Conservation (phyloP, 2,113 vertebrate species). For the Crocuta crocuta region DNA sequence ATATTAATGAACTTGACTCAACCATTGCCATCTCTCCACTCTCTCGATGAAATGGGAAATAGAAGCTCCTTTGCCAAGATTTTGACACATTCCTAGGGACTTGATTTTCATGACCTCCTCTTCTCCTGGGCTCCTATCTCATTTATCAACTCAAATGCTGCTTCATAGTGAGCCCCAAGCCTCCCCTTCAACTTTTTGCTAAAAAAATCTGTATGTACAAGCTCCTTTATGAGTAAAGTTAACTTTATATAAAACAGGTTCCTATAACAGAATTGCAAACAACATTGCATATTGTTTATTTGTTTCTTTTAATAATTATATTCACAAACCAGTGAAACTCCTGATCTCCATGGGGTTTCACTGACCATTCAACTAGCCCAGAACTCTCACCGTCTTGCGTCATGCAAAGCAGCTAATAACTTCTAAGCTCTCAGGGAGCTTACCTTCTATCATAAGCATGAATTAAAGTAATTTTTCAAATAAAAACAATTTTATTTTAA, state of each 20-base stretch:
- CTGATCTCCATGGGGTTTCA: background rate
- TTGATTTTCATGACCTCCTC: background rate
- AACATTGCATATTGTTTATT: background rate
- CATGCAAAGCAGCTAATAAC: background rate
- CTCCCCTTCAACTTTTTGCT: background rate
- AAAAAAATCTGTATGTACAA: background rate
- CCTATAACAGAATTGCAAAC: background rate
- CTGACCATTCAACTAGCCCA: background rate
- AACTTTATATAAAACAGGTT: background rate
- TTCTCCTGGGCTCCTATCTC: background rate
- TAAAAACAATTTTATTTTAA: background rate
- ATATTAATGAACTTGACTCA: background rate
- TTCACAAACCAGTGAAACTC: background rate
- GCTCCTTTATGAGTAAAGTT: background rate
- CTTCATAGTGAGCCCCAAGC: background rate
- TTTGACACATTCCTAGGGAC: background rate
- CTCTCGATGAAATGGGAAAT: background rate
- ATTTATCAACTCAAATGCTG: background rate
- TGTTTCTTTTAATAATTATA: background rate
- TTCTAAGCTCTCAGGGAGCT: background rate
- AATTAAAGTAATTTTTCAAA: conserved; percentile 24
- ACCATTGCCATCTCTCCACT: background rate
- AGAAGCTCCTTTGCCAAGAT: background rate
- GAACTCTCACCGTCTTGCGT: background rate
- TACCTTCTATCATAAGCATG: background rate